Base-by-base conservation (phyloP, 2,797 vertebrate species). In the Halcyon chelicuti region DNA sequence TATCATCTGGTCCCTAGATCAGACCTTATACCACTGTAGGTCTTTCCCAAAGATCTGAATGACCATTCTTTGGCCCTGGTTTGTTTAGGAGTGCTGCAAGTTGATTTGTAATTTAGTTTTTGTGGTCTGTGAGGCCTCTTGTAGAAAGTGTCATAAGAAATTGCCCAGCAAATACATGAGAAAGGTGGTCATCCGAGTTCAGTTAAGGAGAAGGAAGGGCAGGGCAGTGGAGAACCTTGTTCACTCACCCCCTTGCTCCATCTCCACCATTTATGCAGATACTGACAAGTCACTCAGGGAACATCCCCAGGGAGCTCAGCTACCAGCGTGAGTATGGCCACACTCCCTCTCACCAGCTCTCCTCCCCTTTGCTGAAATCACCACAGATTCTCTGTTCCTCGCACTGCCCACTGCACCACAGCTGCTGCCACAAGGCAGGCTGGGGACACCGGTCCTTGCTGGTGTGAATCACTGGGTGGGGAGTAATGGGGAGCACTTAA, bases 371-470 rank as follows among this genome's bases (percentile, higher is more conserved):
- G 37, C 46, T 5, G 4, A 33, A 57, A 76, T 66, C 21, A 35
- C 60, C n/a, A 9, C 1, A 4, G 76, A 9, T 29, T 37, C 44
- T 37, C 37, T 39, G 20, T 13, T 85, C 58, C 37, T 72, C 7
- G 0, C 4, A 0, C 21, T 54, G n/a, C 23, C 12, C 47, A 5
- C 8, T 31, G 54, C 33, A 35, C 16, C 23, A 21, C 44, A 13
- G 21, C 40, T 31, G 28, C 58, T 76, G 37, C 65, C n/a, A 26
- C 79, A 61, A 35, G 46, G 44, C 37, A 28, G 13, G 29, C 4
- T 4, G 5, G 57, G 52, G 71, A 54, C 9, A 11, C 42, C 1
- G 1, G 49, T 12, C 13, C 77, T 19, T 21, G 18, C 33, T 49
- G 18, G 7, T 4, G 13, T 7, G 35, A 44, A 25, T 37, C 54